phyloP scores from a whole-genome alignment of 2,113 vertebrate genomes.

The Neolamprologus brichardi region DNA sequence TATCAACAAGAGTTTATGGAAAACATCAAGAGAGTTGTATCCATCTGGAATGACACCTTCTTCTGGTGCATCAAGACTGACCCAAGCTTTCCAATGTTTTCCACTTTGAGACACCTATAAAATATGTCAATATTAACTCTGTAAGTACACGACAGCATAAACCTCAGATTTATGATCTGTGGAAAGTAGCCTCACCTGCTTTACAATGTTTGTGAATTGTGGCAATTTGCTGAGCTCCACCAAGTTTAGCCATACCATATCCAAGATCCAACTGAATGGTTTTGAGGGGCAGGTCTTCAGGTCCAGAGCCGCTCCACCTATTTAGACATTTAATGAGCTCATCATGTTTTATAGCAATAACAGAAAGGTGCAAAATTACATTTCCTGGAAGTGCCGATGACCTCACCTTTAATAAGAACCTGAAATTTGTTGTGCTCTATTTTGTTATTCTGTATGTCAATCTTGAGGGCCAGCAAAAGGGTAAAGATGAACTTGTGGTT shows the following conservation, averaged over 20 bases:
- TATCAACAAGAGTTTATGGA: slow-evolving; percentile 80
- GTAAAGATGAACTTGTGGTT: slow-evolving; percentile 88
- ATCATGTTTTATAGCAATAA: neutral
- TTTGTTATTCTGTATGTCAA: slow-evolving; percentile 81
- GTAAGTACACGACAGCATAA: neutral
- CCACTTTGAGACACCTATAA: slow-evolving; percentile 64
- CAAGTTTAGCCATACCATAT: slow-evolving; percentile 87
- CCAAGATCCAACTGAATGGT: slow-evolving; percentile 83
- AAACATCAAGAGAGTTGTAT: slow-evolving; percentile 79
- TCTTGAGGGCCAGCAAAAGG: slow-evolving; percentile 81
- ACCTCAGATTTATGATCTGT: neutral
- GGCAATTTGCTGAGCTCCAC: slow-evolving; percentile 82
- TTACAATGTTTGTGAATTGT: slow-evolving; percentile 79
- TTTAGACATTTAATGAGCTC: neutral
- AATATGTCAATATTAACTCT: neutral
- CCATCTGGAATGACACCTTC: slow-evolving; percentile 77
- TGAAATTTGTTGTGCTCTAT: slow-evolving; percentile 81
- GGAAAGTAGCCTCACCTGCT: slow-evolving; percentile 64
- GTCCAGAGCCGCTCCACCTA: slow-evolving; percentile 86
- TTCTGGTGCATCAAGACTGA: slow-evolving; percentile 83
- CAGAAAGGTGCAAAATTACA: neutral
- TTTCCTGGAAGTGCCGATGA: neutral
- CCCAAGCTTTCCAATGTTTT: slow-evolving; percentile 85
- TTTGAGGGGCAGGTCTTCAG: slow-evolving; percentile 83
- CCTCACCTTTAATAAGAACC: slow-evolving; percentile 82